phyloP scores from a whole-genome alignment of 2,797 vertebrate genomes.

The Microctenopoma steveboyesi region DNA sequence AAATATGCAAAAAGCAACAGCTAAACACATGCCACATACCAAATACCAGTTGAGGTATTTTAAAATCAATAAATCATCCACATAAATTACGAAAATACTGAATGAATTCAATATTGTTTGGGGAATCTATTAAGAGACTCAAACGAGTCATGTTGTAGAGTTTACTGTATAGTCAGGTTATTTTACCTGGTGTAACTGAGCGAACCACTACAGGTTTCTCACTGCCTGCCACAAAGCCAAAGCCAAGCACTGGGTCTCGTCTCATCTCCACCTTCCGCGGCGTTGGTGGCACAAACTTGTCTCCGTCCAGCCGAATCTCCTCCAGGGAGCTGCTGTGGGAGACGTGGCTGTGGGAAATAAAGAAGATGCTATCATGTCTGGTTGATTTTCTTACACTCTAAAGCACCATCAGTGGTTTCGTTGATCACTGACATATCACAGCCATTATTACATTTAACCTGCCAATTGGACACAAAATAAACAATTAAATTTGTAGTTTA shows the following conservation, averaged over 20 bases:
- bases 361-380: background rate
- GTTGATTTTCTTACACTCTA: background rate
- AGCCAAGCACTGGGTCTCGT: constrained; percentile 97
- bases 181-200: constrained; percentile 96
- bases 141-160: constrained; percentile 55
- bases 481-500: too few species aligned
- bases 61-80: constrained; percentile 67
- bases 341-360: constrained; percentile 85
- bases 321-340: constrained; percentile 93
- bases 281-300: constrained; percentile 91
- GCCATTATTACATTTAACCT: too few species aligned
- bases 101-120: constrained; percentile 39
- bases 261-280: constrained; percentile 98
- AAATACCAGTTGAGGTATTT: constrained; percentile 37
- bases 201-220: constrained; percentile 99
- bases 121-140: constrained; percentile 29
- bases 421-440: background rate
- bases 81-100: constrained; percentile 42
- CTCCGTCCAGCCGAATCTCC: constrained; percentile 93
- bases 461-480: too few species aligned
- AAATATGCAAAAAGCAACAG: constrained; percentile 4
- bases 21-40: constrained; percentile 29
- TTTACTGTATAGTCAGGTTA: constrained; percentile 21
- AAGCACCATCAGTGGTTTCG: background rate
- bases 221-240: constrained; percentile 98